Conservation (phyloP, 2,797 vertebrate genomes). For the Manis crassicaudata region DNA sequence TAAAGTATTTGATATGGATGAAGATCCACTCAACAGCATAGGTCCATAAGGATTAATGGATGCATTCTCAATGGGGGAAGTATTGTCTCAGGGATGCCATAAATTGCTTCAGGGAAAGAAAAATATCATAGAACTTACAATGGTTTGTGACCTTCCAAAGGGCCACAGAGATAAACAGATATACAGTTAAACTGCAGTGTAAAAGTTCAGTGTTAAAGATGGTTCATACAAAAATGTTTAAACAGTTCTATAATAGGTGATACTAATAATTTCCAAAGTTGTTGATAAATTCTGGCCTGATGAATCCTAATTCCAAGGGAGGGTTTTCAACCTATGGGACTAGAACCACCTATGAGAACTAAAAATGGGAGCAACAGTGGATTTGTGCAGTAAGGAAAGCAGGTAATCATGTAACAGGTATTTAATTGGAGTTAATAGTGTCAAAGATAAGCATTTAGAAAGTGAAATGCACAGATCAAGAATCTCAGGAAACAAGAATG, state of each 20-base stretch:
- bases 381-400: not conserved
- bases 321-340: fast-evolving
- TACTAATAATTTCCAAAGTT: not conserved
- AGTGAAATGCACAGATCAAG: not conserved
- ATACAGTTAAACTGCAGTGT: no score
- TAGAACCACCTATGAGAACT: not conserved
- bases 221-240: not conserved
- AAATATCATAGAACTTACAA: not conserved
- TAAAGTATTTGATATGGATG: not conserved
- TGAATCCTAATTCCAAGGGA: not conserved
- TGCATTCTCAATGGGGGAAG: not conserved
- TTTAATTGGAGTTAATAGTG: not conserved
- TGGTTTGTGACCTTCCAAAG: not conserved
- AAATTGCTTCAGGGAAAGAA: not conserved
- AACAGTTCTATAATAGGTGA: not conserved
- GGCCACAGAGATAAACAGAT: not conserved
- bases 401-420: fast-evolving
- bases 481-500: not conserved
- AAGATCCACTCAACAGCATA: not conserved
- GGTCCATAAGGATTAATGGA: not conserved
- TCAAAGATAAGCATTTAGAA: not conserved
- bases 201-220: not conserved
- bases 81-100: fast-evolving
- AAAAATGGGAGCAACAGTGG: fast-evolving
- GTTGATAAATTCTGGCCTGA: not conserved